These are phyloP conservation scores for Diloba caeruleocephala DNA, from an alignment of 2,888 invertebrate species.

Conservation along the genomic window DNA sequence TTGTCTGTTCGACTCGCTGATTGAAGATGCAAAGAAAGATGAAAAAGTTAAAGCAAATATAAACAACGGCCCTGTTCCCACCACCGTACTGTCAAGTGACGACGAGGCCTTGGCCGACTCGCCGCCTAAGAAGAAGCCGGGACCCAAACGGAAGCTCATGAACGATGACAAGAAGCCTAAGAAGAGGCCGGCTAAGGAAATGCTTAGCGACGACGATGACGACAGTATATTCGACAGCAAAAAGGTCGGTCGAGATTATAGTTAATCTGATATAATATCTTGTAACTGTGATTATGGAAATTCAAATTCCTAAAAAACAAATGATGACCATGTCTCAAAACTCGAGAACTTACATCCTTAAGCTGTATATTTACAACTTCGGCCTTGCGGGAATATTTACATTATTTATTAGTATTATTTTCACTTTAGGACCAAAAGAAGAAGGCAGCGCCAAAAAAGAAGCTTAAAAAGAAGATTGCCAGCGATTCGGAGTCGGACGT, in stretches of 20 bases:
- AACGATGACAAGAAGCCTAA: constrained; percentile 75
- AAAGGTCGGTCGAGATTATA: constrained; percentile 71
- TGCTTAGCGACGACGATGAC: constrained; percentile 78
- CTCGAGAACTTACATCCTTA: too few relatives aligned
- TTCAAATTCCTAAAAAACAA: too few relatives aligned
- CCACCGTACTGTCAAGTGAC: constrained; percentile 69
- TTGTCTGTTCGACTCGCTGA: constrained; percentile 85
- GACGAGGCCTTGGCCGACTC: constrained; percentile 56
- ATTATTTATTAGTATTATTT: too few relatives aligned
- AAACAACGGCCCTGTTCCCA: constrained; percentile 48
- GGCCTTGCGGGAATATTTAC: too few relatives aligned
- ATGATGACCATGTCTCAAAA: too few relatives aligned
- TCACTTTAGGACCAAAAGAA: constrained; percentile 72
- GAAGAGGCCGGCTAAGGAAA: constrained; percentile 76
- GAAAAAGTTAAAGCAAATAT: constrained; percentile 55
- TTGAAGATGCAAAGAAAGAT: constrained; percentile 83
- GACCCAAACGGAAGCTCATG: constrained; percentile 74
- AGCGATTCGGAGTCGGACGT: constrained; percentile 71
- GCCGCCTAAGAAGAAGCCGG: constrained; percentile 76
- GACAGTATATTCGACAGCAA: constrained; percentile 85
- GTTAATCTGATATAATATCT: too few relatives aligned
- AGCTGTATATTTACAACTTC: too few relatives aligned
- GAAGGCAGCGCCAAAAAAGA: constrained; percentile 78
- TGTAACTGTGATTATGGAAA: too few relatives aligned
- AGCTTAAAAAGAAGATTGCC: constrained; percentile 72